A percentile compares a stretch with the other conserved stretches of the same genome.
phyloP scores from a whole-genome alignment of 2,797 vertebrate species.

The Discoglossus pictus region DNA sequence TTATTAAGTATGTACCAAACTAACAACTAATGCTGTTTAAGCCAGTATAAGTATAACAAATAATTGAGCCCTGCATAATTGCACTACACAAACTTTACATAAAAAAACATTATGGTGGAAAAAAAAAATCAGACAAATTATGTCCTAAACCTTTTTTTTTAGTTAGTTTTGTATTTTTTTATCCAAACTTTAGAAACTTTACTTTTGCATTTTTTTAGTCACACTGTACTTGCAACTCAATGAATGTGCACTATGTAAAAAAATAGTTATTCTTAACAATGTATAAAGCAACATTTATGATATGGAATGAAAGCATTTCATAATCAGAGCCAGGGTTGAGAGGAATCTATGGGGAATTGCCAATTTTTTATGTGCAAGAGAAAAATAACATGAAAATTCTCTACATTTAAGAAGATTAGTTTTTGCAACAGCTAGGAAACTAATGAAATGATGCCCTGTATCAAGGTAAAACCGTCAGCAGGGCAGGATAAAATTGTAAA shows the following conservation, averaged over 20 bases:
- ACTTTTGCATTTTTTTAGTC: too few relatives aligned
- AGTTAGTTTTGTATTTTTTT: too few relatives aligned
- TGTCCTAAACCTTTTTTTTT: too few relatives aligned
- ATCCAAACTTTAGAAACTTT: too few relatives aligned
- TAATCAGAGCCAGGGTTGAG: constrained; percentile 38
- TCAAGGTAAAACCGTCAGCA: constrained; percentile 46
- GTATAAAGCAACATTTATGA: constrained; percentile 35
- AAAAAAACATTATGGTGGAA: too few relatives aligned
- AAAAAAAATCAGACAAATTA: too few relatives aligned
- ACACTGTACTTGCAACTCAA: too few relatives aligned
- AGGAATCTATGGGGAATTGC: constrained; percentile 26
- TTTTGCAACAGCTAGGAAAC: constrained; percentile 39
- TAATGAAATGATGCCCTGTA: constrained; percentile 49
- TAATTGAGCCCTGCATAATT: too few relatives aligned
- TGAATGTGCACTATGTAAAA: constrained; percentile 1
- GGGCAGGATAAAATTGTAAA: constrained; percentile 47
- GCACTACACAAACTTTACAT: too few relatives aligned
- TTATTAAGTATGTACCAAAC: too few relatives aligned
- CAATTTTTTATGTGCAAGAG: constrained; percentile 31
- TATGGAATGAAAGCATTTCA: constrained; percentile 33
- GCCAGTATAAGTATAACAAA: too few relatives aligned
- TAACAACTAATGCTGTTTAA: too few relatives aligned
- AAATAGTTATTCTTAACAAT: not conserved
- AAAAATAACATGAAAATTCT: constrained; percentile 45
- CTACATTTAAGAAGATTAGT: constrained; percentile 49